Evolutionary conservation across 2,113 vertebrate species (phyloP), one percentile per base, ranked within the genome.

Genomic region (Zosterops hypoxanthus): DNA sequence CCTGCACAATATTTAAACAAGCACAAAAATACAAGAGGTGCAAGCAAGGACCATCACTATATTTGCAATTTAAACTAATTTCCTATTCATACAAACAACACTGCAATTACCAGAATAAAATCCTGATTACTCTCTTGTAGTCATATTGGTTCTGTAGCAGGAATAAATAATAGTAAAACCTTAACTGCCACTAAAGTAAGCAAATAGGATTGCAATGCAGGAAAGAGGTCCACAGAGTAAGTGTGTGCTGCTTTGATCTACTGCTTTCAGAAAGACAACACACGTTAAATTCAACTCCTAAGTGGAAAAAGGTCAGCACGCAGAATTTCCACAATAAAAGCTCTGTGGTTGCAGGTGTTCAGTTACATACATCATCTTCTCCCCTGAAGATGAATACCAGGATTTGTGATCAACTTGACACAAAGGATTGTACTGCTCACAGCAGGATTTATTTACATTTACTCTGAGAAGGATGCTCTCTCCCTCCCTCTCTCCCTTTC

Each of bases 361-460:
- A 97, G 98, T 98, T 97, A 98, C 97, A 98, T 97, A 98, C 97
- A 98, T 97, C 97, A 92, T 97, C 97, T 98, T 97, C 96, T 98
- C 97, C 95, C 82, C 95, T 97, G 97, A 98, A 98, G 97, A 97
- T 96, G 95, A 98, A 98, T 95, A 86, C 96, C 95, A 96, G 93
- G 97, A 98, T 97, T 98, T 98, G 98, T 95, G 97, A 99, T 98
- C 94, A 98, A 98, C 98, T 98, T 99, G 98, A 98, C 98, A 98
- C 97, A 98, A 94, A 97, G 97, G 98, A 98, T 97, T 98, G 98
- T 98, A 98, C 97, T 97, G 95, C 96, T 96, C 98, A 96, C 98
- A 99, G 98, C 98, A 97, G 98, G 98, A 96, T 97, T 93, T 97
- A 96, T 97, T 97, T 98, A 96, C 98, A 98, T 98, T 98, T 97